Evolutionary conservation across 1,140 invertebrate species (phyloP), one percentile per base, ranked within the genome.

Genomic region (Pseudoatta argentina): DNA sequence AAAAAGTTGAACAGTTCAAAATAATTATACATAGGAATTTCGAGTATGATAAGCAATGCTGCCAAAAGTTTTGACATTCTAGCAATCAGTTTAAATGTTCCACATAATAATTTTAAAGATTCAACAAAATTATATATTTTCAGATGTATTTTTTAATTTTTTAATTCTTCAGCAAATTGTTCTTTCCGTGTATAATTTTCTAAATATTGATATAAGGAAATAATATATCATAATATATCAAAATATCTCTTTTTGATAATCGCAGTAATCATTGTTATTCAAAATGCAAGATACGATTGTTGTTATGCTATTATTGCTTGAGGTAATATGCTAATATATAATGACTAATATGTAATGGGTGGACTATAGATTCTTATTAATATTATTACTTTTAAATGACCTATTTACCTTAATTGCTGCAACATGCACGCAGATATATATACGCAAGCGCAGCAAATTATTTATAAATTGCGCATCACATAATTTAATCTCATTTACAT

Each of bases 401-500:
- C n/a, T 10, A 44, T n/a, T 73, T 27, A 53, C 1, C 10, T 61
- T 61, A 51, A 24, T 24, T 48, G 55, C n/a, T 16, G n/a, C 39
- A 12, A 18, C n/a, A n/a, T 4, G 12, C 18, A 30, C 30, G 10
- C 10, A 64, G 7, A 30, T 16, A 55, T 18, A 55, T 5, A 55
- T 18, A 55, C 57, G 18, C 76, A 64, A 76, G 16, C 12, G 44
- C 14, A 24, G 55, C 12, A 7, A 21, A 83, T 75, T 71, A 73
- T 83, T 83, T 83, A 83, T 83, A 83, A 83, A 83, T 73, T 73
- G 27, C 39, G 12, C 24, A 24, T 16, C 16, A 8, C 21, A 71
- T 21, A 79, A 79, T 59, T 59, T 51, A 48, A 83, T n/a, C 55
- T 82, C 14, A 51, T 73, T 83, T 75, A 51, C 24, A 63, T 75